Percentiles rank a stretch among this genome's conserved stretches.
Evolutionary conservation across 2,888 invertebrate genomes (phyloP).

Genomic region (Tetragonisca angustula): DNA sequence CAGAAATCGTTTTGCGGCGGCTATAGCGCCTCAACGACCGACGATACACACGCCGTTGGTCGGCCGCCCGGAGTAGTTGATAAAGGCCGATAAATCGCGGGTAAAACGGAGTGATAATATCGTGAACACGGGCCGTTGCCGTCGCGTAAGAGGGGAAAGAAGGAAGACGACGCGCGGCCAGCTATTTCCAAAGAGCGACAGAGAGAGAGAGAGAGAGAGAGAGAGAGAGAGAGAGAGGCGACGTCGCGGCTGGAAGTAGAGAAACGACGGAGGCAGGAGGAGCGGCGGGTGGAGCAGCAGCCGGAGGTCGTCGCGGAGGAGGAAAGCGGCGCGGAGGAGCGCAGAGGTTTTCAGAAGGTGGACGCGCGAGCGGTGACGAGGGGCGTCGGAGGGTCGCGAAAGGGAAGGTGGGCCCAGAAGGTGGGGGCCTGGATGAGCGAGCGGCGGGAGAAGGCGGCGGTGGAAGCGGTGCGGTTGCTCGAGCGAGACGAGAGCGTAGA

Average conservation of each 20-base stretch:
- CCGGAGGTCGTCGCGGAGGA: slow-evolving; percentile 41
- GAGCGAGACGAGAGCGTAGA: slow-evolving; percentile 51
- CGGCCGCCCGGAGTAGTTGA: slow-evolving; percentile 75
- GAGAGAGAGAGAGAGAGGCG: neutral
- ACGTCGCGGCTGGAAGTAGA: slow-evolving; percentile 58
- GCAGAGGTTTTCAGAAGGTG: slow-evolving; percentile 44
- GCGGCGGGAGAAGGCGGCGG: slow-evolving; percentile 23
- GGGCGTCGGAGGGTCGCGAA: slow-evolving; percentile 19
- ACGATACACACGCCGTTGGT: slow-evolving; percentile 67
- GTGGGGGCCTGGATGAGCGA: slow-evolving; percentile 11
- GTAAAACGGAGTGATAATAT: slow-evolving; percentile 82
- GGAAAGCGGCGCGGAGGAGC: slow-evolving; percentile 54
- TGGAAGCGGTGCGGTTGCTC: slow-evolving; percentile 66
- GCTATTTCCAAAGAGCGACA: neutral
- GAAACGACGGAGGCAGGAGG: slow-evolving; percentile 69
- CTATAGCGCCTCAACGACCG: slow-evolving; percentile 19
- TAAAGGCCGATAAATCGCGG: slow-evolving; percentile 82
- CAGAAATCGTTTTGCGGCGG: slow-evolving; percentile 5
- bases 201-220: slow-evolving; percentile 34
- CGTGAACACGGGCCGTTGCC: slow-evolving; percentile 64
- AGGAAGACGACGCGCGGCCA: slow-evolving; percentile 44
- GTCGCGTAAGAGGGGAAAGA: slow-evolving; percentile 6
- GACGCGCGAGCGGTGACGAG: slow-evolving; percentile 43
- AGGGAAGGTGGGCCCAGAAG: slow-evolving; percentile 14
- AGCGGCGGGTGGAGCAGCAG: slow-evolving; percentile 26